Evolutionary conservation across 2,888 invertebrate species (phyloP).

Genomic region (Volucella bombylans): DNA sequence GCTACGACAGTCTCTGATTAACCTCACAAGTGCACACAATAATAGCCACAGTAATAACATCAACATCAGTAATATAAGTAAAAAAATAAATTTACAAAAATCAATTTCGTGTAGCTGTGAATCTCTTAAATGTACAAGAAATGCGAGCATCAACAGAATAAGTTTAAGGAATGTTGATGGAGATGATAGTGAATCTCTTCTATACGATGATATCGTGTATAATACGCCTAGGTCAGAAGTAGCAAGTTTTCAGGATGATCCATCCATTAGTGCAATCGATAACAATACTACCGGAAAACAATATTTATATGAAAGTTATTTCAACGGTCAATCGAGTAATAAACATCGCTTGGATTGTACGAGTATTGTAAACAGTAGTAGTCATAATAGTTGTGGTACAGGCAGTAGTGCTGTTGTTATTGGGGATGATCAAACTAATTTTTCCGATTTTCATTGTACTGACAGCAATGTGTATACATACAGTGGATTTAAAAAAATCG

Average conservation of each 20-base stretch:
- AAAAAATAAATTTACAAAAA: slow-evolving; percentile 76
- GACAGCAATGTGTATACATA: slow-evolving; percentile 67
- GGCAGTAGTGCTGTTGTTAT: slow-evolving; percentile 73
- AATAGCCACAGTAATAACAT: slow-evolving; percentile 70
- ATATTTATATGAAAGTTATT: slow-evolving; percentile 78
- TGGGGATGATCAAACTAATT: slow-evolving; percentile 74
- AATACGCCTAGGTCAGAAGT: slow-evolving; percentile 74
- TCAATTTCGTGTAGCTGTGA: slow-evolving; percentile 80
- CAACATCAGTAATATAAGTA: slow-evolving; percentile 74
- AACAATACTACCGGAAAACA: slow-evolving; percentile 79
- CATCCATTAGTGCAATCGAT: slow-evolving; percentile 75
- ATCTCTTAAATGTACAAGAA: slow-evolving; percentile 78
- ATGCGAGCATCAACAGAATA: slow-evolving; percentile 72
- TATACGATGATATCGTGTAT: slow-evolving; percentile 75
- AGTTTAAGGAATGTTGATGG: slow-evolving; percentile 74
- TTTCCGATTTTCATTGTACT: slow-evolving; percentile 70
- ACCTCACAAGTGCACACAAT: slow-evolving; percentile 81
- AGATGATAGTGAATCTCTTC: slow-evolving; percentile 77
- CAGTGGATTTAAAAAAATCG: slow-evolving; percentile 75
- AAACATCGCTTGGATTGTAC: slow-evolving; percentile 72
- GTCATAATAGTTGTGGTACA: slow-evolving; percentile 74
- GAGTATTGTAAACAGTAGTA: slow-evolving; percentile 76
- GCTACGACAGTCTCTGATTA: slow-evolving; percentile 82
- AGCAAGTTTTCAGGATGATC: slow-evolving; percentile 77
- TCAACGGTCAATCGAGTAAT: slow-evolving; percentile 71